A percentile compares a stretch with the other conserved stretches of the same genome.
Evolutionary conservation across 35 echinoderm and acorn worm species (phyloP).

Genomic region (Hemicentrotus pulcherrimus): DNA sequence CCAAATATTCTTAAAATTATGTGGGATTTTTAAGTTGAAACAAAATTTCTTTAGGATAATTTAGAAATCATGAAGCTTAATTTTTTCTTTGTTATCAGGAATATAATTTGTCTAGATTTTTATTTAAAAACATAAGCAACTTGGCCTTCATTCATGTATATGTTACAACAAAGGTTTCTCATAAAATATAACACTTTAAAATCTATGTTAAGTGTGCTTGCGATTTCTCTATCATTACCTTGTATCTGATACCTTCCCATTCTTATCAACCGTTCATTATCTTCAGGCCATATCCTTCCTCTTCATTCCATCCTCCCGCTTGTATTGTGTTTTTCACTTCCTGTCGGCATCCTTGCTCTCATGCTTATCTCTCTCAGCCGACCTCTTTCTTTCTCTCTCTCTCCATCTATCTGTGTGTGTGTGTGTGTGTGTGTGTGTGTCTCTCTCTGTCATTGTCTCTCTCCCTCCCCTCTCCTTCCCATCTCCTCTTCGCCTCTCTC

Average conservation of each 20-base stretch:
- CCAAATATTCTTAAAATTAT: too few species aligned
- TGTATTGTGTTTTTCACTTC: neutral
- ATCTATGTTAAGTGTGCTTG: neutral
- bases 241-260: neutral
- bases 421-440: too few species aligned
- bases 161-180: too few species aligned
- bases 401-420: too few species aligned
- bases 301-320: neutral
- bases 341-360: neutral
- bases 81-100: too few species aligned
- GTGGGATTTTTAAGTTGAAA: neutral
- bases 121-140: too few species aligned
- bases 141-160: too few species aligned
- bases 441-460: neutral
- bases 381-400: neutral
- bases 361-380: too few species aligned
- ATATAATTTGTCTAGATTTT: too few species aligned
- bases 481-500: neutral
- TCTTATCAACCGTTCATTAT: neutral
- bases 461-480: neutral
- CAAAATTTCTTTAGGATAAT: neutral
- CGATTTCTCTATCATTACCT: too few species aligned
- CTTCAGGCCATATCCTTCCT: neutral
- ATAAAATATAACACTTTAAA: too few species aligned
- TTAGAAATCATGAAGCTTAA: too few species aligned